Conservation (phyloP, 1,140 invertebrate genomes). For the Chlorops oryzae region DNA sequence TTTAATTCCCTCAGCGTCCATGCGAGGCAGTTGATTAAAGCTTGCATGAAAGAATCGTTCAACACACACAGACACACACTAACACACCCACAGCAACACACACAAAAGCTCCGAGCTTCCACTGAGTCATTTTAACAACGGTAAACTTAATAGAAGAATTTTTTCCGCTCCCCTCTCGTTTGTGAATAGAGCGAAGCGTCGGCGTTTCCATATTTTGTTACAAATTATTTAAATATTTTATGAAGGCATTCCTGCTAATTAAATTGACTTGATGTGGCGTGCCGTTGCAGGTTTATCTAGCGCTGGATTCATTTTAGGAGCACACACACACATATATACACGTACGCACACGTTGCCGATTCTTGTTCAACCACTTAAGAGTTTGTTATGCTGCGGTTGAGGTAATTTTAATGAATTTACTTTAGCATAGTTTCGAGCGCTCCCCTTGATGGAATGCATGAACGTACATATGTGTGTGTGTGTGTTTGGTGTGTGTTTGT, state of each 20-base stretch:
- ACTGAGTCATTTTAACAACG: too few relatives aligned
- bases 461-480: too few relatives aligned
- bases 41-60: constrained; percentile 7
- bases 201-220: constrained; percentile 28
- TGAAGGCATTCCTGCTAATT: constrained; percentile 42
- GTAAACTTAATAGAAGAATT: too few relatives aligned
- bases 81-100: neutral
- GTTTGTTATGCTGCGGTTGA: constrained; percentile 9
- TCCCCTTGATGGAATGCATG: too few relatives aligned
- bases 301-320: too few relatives aligned
- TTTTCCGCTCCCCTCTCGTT: too few relatives aligned
- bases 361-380: constrained; percentile 7
- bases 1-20: neutral
- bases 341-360: constrained; percentile 8
- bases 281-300: too few relatives aligned
- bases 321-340: constrained; percentile 4
- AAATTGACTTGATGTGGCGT: constrained; percentile 44
- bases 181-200: too few relatives aligned
- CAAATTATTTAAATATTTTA: constrained; percentile 43
- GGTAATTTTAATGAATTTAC: constrained; percentile 44
- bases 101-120: too few relatives aligned
- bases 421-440: too few relatives aligned
- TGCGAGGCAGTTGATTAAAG: neutral
- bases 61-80: constrained; percentile 13
- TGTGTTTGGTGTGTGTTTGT: too few relatives aligned